phyloP scores from a whole-genome alignment of 1,140 invertebrate genomes.

The Lerema accius region DNA sequence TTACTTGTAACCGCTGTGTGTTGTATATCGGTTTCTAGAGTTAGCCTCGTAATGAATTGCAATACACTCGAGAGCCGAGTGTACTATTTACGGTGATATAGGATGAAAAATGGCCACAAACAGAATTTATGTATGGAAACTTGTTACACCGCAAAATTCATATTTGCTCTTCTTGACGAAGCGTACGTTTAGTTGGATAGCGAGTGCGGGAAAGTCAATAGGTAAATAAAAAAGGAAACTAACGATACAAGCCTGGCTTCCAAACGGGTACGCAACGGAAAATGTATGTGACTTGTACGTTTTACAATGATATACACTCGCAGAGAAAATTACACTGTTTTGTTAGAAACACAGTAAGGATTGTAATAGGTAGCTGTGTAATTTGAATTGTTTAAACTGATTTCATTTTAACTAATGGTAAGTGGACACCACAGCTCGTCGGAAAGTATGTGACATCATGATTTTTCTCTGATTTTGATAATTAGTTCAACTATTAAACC shows the following conservation, averaged over 20 bases:
- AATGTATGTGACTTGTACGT: not conserved
- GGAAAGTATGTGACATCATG: too few relatives aligned
- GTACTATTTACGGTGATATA: constrained; percentile 43
- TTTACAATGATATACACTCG: not conserved
- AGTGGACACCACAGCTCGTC: too few relatives aligned
- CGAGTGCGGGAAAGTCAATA: constrained; percentile 1
- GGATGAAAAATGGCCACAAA: constrained; percentile 48
- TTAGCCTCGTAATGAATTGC: constrained; percentile 56
- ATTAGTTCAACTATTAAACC: too few relatives aligned
- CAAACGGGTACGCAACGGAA: not conserved
- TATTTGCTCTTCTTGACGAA: constrained; percentile 11
- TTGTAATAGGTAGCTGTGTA: too few relatives aligned
- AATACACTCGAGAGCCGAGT: constrained; percentile 48
- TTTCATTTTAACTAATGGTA: too few relatives aligned
- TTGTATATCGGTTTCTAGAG: constrained; percentile 51
- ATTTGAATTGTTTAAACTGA: too few relatives aligned
- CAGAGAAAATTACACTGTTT: too few relatives aligned
- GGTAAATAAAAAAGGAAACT: not conserved
- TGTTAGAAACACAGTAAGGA: too few relatives aligned
- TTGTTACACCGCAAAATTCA: constrained; percentile 29
- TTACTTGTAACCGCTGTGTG: constrained; percentile 61
- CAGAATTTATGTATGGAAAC: constrained; percentile 39
- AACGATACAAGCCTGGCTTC: not conserved
- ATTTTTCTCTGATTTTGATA: too few relatives aligned
- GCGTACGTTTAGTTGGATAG: constrained; percentile 7